Conservation (phyloP, 2,888 invertebrate species). For the Melitaea athalia region DNA sequence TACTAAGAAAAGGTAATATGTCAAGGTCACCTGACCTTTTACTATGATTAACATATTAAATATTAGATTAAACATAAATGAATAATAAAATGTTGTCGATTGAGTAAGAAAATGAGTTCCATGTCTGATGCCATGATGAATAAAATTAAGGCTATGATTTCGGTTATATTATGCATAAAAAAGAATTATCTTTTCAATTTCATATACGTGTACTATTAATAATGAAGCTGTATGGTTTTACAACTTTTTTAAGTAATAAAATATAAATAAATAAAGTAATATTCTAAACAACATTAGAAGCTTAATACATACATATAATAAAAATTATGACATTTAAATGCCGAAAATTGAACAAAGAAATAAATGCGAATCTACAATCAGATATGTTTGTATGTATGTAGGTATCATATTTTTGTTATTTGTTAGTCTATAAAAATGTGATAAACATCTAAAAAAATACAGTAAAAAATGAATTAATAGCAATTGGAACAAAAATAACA, state of each 20-base stretch:
- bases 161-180: constrained; percentile 16
- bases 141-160: constrained; percentile 41
- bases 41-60: constrained; percentile 31
- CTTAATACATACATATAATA: no score
- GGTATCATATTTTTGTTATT: no score
- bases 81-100: constrained; percentile 20
- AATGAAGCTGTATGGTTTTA: not conserved
- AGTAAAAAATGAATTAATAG: not conserved
- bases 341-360: no score
- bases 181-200: not conserved
- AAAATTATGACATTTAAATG: not conserved
- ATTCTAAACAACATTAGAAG: no score
- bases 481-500: not conserved
- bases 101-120: constrained; percentile 13
- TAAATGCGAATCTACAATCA: no score
- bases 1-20: constrained; percentile 41
- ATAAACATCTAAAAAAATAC: no score
- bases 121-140: not conserved
- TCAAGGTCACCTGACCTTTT: constrained; percentile 38
- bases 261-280: not conserved
- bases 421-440: no score
- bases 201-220: no score
- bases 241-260: not conserved
- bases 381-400: no score
- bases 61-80: constrained; percentile 31